These are phyloP conservation scores for Pseudorasbora parva DNA, from an alignment of 2,113 vertebrate genomes.

Conservation along the genomic window DNA sequence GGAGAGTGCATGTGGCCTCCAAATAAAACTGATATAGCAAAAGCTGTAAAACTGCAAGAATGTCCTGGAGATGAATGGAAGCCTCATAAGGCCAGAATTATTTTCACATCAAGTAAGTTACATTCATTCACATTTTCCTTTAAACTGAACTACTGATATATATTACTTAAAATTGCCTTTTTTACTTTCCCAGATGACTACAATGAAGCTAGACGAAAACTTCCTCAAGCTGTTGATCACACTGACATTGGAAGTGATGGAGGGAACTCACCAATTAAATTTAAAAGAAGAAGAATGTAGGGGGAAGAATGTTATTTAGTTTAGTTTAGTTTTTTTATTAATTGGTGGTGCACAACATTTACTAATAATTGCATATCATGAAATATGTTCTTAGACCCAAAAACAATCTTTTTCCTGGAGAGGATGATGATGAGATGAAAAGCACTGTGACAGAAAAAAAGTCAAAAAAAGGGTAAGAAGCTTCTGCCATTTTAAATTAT, in stretches of 20 bases:
- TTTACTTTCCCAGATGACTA: slow-evolving; percentile 7
- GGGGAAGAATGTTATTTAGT: not conserved
- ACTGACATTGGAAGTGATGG: slow-evolving; percentile 6
- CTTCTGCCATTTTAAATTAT: no score
- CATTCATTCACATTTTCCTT: not conserved
- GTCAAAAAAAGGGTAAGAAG: no score
- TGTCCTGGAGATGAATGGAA: slow-evolving; percentile 14
- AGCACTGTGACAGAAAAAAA: no score
- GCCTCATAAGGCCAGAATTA: slow-evolving; percentile 12
- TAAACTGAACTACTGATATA: not conserved
- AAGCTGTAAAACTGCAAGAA: slow-evolving; percentile 6
- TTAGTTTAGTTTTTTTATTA: not conserved
- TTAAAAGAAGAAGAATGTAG: slow-evolving; percentile 13
- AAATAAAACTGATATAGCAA: slow-evolving; percentile 13
- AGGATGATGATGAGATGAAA: no score
- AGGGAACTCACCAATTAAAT: not conserved
- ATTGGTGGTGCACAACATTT: not conserved
- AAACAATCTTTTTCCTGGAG: slow-evolving; percentile 4
- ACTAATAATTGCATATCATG: not conserved
- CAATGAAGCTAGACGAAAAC: slow-evolving; percentile 5
- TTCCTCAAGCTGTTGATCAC: slow-evolving; percentile 2
- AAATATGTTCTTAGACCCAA: slow-evolving; percentile 12
- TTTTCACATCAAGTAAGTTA: not conserved
- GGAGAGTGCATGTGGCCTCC: slow-evolving; percentile 28
- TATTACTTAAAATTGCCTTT: not conserved